Evolutionary conservation across 2,797 vertebrate genomes (phyloP).

Genomic region (Galagoides demidoff): DNA sequence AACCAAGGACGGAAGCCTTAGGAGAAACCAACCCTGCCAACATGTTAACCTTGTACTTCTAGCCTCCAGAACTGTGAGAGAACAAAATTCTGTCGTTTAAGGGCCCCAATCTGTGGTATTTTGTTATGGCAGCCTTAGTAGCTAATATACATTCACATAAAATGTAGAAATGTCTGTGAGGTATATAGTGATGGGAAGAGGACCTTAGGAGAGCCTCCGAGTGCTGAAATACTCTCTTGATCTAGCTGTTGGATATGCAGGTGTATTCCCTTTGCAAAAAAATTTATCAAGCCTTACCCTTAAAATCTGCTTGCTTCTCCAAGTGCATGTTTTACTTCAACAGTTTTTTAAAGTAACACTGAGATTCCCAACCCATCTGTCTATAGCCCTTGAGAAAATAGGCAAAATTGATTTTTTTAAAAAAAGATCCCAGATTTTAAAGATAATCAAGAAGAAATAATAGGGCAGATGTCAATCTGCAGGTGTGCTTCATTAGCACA

Average conservation of each 20-base stretch:
- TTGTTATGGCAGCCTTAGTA: not conserved
- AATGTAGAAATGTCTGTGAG: not conserved
- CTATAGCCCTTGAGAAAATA: not conserved
- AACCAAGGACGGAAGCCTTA: not conserved
- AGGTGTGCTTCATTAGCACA: not conserved
- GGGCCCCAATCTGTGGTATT: not conserved
- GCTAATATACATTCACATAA: not conserved
- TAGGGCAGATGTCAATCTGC: not conserved
- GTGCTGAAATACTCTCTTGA: not conserved
- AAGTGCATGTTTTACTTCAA: not conserved
- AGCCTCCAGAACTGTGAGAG: not conserved
- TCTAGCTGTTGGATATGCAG: not conserved
- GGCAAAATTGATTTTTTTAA: not conserved
- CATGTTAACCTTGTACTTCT: too few species aligned
- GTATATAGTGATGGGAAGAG: not conserved
- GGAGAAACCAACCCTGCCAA: not conserved
- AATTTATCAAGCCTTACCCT: not conserved
- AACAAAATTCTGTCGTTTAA: not conserved
- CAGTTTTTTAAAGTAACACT: not conserved
- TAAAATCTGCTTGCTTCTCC: not conserved
- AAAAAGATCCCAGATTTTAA: slow-evolving; percentile 7
- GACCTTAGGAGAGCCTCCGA: not conserved
- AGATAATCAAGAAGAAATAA: slow-evolving; percentile 23
- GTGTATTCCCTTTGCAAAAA: not conserved
- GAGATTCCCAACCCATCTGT: not conserved